Base-by-base conservation (phyloP, 2,888 invertebrate genomes). In the Conistra vaccinii region DNA sequence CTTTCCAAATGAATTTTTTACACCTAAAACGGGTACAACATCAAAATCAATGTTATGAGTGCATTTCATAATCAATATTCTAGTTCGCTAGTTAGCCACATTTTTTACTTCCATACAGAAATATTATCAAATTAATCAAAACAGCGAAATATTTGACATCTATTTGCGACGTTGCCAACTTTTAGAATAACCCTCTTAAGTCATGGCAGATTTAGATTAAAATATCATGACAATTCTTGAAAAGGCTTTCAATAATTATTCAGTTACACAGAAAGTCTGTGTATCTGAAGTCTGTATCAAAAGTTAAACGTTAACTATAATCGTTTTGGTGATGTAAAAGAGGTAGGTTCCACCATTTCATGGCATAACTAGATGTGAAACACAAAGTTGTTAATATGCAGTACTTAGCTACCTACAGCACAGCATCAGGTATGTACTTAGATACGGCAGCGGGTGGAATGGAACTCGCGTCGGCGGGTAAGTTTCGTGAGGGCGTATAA, bases 401-500 rank as follows among this genome's bases (percentile, higher is more conserved):
- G n/a, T 61, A 35, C 35, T 35, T 35, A 71, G 14, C 2, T 77
- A 77, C n/a, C 45, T 76, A 75, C 57, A 72, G n/a, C 72, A 71
- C 67, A 75, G 67, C 70, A 70, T 57, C 76, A 81, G 76, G 72
- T 84, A 78, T 60, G 67, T 82, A 78, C 62, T 63, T 78, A 65
- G 73, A 57, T 73, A 62, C 67, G 63, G 66, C 63, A 80, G 76
- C 65, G 85, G 78, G 79, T 82, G 69, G 78, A 78, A 69, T 69
- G 73, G 74, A 80, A 76, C 80, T 77, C 82, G 72, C 77, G 76
- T 75, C 86, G 81, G 82, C 80, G 90, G 92, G 90, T 91, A 94
- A 95, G 95, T 95, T 95, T 94, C 94, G 94, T 94, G 94, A 93
- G 95, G 94, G 94, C 92, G 96, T 95, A 95, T 95, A 96, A 96